phyloP scores from a whole-genome alignment of 2,113 vertebrate genomes.

The Neoarius graeffei region DNA sequence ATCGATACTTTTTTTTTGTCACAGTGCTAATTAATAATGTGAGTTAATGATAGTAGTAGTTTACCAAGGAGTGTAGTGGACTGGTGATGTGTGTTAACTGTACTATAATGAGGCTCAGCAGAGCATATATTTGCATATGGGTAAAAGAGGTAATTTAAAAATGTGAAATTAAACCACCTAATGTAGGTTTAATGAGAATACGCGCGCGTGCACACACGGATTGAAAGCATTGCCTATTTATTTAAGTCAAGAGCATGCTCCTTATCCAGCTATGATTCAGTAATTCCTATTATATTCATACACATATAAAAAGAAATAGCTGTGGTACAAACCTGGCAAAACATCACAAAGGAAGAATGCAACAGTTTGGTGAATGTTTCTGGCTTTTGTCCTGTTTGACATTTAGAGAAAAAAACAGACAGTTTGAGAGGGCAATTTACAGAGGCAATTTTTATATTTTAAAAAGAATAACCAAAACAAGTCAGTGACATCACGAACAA shows the following conservation, averaged over 20 bases:
- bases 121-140: conserved; percentile 10
- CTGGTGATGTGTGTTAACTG: conserved; percentile 5
- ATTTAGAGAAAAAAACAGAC: too few species aligned
- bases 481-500: too few species aligned
- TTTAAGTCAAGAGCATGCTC: conserved; percentile 23
- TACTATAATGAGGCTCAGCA: conserved; percentile 13
- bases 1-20: conserved; percentile 6
- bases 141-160: conserved; percentile 39
- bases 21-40: conserved; percentile 32
- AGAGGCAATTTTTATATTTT: too few species aligned
- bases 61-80: conserved; percentile 18
- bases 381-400: too few species aligned
- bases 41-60: conserved; percentile 8
- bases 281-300: conserved; percentile 21
- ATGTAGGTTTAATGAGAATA: conserved; percentile 10
- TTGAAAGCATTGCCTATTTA: neutral
- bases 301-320: too few species aligned
- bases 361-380: neutral
- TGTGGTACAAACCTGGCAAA: neutral
- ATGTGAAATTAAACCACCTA: conserved; percentile 5
- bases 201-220: neutral
- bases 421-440: too few species aligned
- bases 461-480: too few species aligned
- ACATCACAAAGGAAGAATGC: neutral
- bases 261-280: conserved; percentile 39